phyloP scores from a whole-genome alignment of 2,888 invertebrate genomes.

The Coleophora deauratella region DNA sequence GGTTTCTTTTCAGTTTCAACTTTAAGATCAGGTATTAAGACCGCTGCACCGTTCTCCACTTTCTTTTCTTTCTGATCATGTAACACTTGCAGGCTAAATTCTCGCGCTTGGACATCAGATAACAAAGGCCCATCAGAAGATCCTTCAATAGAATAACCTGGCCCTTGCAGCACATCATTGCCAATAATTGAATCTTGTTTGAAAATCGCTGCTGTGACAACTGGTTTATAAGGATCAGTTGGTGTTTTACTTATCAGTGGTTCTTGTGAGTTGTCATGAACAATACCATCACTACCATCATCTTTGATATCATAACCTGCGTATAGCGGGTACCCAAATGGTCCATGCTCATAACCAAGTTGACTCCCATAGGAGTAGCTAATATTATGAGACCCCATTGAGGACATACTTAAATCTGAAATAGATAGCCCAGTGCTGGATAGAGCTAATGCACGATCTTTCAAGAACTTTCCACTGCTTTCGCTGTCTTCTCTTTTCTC shows the following conservation, averaged over 20 bases:
- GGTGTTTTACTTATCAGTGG: slow-evolving; percentile 63
- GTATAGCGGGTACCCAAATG: slow-evolving; percentile 79
- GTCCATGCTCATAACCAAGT: slow-evolving; percentile 82
- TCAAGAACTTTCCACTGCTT: slow-evolving; percentile 40
- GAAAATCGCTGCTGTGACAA: slow-evolving; percentile 80
- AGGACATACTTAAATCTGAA: slow-evolving; percentile 85
- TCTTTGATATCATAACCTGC: slow-evolving; percentile 70
- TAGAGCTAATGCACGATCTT: slow-evolving; percentile 64
- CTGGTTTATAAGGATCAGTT: slow-evolving; percentile 75
- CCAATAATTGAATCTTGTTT: slow-evolving; percentile 76
- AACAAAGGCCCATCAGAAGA: slow-evolving; percentile 65
- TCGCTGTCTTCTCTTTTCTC: slow-evolving; percentile 55
- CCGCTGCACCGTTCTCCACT: slow-evolving; percentile 52
- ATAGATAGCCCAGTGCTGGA: slow-evolving; percentile 86
- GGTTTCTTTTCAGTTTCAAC: slow-evolving; percentile 58
- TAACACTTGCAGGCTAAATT: slow-evolving; percentile 55
- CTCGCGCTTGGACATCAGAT: slow-evolving; percentile 66
- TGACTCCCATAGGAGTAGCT: slow-evolving; percentile 88
- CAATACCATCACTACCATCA: slow-evolving; percentile 43
- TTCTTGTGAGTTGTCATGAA: slow-evolving; percentile 61
- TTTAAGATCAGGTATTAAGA: slow-evolving; percentile 39
- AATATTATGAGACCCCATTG: slow-evolving; percentile 80
- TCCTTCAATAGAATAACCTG: slow-evolving; percentile 65
- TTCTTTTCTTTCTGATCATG: slow-evolving; percentile 56
- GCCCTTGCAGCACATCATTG: slow-evolving; percentile 54